These are phyloP conservation scores for Parascotia fuliginaria DNA, from an alignment of 2,888 invertebrate species.

Conservation along the genomic window DNA sequence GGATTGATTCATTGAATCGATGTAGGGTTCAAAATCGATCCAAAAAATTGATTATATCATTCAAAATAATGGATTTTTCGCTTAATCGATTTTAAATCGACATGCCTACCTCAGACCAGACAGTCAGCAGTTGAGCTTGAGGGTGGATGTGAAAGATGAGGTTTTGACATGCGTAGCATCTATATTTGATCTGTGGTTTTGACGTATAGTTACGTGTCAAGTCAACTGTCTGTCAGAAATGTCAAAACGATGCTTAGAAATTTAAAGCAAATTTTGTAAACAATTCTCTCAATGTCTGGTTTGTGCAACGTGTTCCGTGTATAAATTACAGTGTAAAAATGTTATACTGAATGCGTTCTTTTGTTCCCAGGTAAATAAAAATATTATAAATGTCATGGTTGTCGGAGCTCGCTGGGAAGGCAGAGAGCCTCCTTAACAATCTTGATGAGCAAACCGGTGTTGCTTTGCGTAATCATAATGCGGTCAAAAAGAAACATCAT, in stretches of 20 bases:
- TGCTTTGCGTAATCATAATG: slow-evolving; percentile 81
- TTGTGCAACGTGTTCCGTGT: slow-evolving; percentile 4
- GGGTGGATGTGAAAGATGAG: no score
- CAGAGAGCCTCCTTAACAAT: slow-evolving; percentile 90
- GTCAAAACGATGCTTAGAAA: slow-evolving; percentile 38
- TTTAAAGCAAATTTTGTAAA: slow-evolving; percentile 4
- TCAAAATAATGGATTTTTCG: no score
- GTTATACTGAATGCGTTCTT: not conserved
- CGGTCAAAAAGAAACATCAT: slow-evolving; percentile 54
- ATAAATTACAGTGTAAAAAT: not conserved
- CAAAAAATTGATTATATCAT: no score
- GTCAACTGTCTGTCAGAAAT: no score
- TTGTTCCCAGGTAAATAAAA: slow-evolving; percentile 44
- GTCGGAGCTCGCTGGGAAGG: slow-evolving; percentile 89
- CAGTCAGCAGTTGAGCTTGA: not conserved
- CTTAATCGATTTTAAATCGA: no score
- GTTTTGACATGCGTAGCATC: no score
- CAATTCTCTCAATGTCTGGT: slow-evolving; percentile 36
- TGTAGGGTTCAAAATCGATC: no score
- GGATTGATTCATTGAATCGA: no score
- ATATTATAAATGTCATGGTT: slow-evolving; percentile 89
- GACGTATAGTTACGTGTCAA: slow-evolving; percentile 39
- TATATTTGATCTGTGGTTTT: no score
- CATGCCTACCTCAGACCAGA: no score
- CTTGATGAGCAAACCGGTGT: slow-evolving; percentile 91